Base-by-base conservation (phyloP, 1,140 invertebrate species). In the Teleogryllus occipitalis region DNA sequence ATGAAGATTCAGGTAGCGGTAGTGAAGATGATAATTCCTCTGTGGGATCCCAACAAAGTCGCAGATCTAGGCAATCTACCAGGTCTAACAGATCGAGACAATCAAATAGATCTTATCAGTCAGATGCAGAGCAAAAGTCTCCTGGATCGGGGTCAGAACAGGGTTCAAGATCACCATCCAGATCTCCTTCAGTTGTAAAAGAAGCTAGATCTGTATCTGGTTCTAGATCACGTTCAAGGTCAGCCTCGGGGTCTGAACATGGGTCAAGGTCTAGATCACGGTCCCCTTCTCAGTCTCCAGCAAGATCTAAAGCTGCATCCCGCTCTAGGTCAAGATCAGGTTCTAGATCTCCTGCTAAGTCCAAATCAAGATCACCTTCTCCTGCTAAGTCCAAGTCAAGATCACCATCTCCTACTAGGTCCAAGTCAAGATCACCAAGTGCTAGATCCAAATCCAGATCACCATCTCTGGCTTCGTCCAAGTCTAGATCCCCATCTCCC, bases 401-500 rank as follows among this genome's bases (percentile, higher is more conserved):
- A 39, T 78, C 76, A 27, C 47, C 10, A 47, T 76, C 74, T 8
- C 8, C 21, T 54, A 2, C 86, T 46, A 81, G 78, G 74, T 86
- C 85, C 0, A 82, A 79, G 21, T 86, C 86, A 12, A 81, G 77
- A 65, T 86, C 85, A 8, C 73, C 74, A 72, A 48, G 47, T 18
- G 78, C 21, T n/a, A 12, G 74, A 14, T 81, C 48, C 14, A 82
- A 83, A 81, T 87, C 85, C 14, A 75, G 80, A 12, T 86, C 85
- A 39, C 82, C 80, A 75, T 86, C 85, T 18, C 80, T 79, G 65
- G 84, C 87, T 18, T 81, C 82, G 72, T 88, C 86, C 27, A 72
- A 78, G 74, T 79, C 79, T 72, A 81, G 76, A 47, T 78, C 81
- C 73, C 78, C 79, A 46, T 12, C 15, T 21, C 8, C 74, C 7